Percentiles rank a stretch among this genome's conserved stretches.
Evolutionary conservation across 2,797 vertebrate genomes (phyloP).

Genomic region (Crenuchus spilurus): DNA sequence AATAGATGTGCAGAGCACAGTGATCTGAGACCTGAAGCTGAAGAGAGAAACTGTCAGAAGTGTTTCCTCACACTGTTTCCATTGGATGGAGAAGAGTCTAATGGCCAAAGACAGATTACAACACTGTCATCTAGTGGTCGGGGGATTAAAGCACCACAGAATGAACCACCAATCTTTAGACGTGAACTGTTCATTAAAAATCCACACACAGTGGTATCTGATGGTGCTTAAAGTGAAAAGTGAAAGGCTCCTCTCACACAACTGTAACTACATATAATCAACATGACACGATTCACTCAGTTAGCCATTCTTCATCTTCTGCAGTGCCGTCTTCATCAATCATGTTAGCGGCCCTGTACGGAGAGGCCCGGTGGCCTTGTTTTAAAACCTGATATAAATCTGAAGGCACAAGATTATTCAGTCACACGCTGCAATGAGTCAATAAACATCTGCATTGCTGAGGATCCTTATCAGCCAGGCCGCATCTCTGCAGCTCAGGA

Average conservation of each 20-base stretch:
- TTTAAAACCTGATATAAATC: conserved; percentile 53
- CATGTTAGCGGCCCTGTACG: conserved; percentile 26
- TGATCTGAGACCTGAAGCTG: too few relatives aligned
- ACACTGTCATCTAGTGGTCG: too few relatives aligned
- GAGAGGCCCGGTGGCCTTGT: conserved; percentile 28
- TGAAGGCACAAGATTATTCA: conserved; percentile 44
- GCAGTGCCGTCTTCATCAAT: conserved; percentile 32
- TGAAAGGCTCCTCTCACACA: conserved; percentile 17
- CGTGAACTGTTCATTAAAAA: too few relatives aligned
- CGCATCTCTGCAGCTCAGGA: conserved; percentile 67
- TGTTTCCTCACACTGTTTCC: too few relatives aligned
- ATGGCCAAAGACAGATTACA: too few relatives aligned
- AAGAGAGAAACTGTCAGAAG: too few relatives aligned
- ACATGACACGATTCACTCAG: conserved; percentile 20
- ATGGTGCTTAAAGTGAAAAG: too few relatives aligned
- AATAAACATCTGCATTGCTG: conserved; percentile 73
- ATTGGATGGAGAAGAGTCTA: too few relatives aligned
- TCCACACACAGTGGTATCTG: too few relatives aligned
- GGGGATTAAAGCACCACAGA: too few relatives aligned
- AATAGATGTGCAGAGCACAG: too few relatives aligned
- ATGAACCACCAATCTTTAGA: too few relatives aligned
- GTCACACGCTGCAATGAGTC: conserved; percentile 65
- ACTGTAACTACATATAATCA: conserved; percentile 1
- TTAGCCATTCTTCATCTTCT: conserved; percentile 24
- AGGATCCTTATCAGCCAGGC: conserved; percentile 71